Conservation (phyloP, 2,888 invertebrate species). For the Clitarchus hookeri region DNA sequence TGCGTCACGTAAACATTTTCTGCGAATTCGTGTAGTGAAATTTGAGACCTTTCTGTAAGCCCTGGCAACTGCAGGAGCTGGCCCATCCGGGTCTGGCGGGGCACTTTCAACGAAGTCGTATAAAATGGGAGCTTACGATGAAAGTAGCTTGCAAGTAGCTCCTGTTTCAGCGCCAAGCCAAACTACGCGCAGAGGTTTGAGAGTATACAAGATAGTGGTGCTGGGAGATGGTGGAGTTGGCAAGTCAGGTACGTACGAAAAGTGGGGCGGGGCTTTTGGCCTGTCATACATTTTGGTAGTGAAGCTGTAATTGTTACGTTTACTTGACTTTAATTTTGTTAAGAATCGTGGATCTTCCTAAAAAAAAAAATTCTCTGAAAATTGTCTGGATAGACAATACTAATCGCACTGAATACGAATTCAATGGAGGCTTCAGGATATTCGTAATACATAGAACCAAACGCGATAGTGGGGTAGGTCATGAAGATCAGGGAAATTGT, state of each 20-base stretch:
- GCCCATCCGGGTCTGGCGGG: constrained; percentile 39
- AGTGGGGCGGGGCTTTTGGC: background rate
- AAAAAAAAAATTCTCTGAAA: too few species aligned
- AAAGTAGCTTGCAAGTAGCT: constrained; percentile 33
- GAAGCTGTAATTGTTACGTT: too few species aligned
- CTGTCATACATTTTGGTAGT: too few species aligned
- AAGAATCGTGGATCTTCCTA: too few species aligned
- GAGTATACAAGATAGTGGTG: constrained; percentile 89
- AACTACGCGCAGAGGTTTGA: constrained; percentile 64
- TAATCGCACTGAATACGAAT: too few species aligned
- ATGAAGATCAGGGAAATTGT: too few species aligned
- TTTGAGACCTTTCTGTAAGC: background rate
- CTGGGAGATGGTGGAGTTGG: constrained; percentile 92
- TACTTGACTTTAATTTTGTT: too few species aligned
- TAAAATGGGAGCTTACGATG: constrained; percentile 38
- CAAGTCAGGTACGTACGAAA: constrained; percentile 71
- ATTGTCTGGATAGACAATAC: too few species aligned
- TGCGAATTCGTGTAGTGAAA: background rate
- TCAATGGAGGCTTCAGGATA: too few species aligned
- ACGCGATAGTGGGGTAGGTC: too few species aligned
- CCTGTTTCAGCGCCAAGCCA: constrained; percentile 35
- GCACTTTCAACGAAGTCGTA: constrained; percentile 32
- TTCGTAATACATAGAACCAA: too few species aligned
- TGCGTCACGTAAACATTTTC: background rate
- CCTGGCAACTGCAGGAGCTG: constrained; percentile 39